Conservation (phyloP, 2,797 vertebrate genomes). For the Myotis findleyi region DNA sequence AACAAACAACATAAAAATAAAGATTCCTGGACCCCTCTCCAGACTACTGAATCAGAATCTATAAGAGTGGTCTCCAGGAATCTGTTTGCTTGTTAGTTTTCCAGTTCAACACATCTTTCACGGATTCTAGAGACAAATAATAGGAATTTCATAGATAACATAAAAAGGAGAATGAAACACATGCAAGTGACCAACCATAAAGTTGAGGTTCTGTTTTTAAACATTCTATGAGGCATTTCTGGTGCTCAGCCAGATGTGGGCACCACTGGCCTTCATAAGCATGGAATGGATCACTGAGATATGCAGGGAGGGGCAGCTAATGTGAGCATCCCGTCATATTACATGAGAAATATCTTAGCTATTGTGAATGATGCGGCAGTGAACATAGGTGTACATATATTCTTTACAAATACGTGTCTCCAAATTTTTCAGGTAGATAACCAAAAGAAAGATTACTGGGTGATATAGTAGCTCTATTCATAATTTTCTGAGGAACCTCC, state of each 20-base stretch:
- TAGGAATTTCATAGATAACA: background rate
- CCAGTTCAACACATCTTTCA: background rate
- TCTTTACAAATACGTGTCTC: background rate
- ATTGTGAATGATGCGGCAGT: background rate
- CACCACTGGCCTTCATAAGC: background rate
- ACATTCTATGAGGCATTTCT: background rate
- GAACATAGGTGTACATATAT: background rate
- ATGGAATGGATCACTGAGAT: background rate
- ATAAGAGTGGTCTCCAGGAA: background rate
- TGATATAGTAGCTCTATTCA: background rate
- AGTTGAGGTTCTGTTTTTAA: background rate
- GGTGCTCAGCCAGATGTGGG: background rate
- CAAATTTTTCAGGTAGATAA: background rate
- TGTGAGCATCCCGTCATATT: too few relatives aligned
- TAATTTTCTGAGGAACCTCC: background rate
- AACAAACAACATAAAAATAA: background rate
- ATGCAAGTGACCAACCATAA: background rate
- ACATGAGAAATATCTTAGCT: background rate
- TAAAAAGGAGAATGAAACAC: background rate
- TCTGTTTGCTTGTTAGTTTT: background rate
- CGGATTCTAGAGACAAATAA: background rate
- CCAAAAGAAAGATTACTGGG: background rate
- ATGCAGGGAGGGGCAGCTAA: background rate
- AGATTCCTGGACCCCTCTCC: background rate
- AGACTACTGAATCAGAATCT: background rate